These are phyloP conservation scores for Falco concolor DNA, from an alignment of 2,797 vertebrate species.

Conservation along the genomic window DNA sequence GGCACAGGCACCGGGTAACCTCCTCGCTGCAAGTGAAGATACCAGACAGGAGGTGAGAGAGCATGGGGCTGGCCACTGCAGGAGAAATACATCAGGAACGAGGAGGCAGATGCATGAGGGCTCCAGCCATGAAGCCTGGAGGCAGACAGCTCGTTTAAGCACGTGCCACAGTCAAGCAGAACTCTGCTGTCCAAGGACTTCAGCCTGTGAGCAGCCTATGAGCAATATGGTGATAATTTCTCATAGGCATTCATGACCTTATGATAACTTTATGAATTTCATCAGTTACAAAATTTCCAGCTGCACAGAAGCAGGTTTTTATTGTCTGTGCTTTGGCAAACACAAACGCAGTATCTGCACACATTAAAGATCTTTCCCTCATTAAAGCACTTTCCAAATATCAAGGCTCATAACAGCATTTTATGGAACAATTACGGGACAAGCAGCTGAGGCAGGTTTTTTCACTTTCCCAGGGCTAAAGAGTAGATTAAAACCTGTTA, in stretches of 20 bases:
- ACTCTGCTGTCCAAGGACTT: neutral
- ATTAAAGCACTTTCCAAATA: neutral
- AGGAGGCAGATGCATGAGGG: neutral
- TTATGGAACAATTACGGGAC: neutral
- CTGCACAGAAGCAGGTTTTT: neutral
- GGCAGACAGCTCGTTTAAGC: neutral
- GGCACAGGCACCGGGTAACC: conserved; percentile 82
- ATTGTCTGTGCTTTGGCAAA: neutral
- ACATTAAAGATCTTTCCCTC: neutral
- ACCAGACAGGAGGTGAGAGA: neutral
- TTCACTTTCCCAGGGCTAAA: neutral
- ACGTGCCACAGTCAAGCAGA: neutral
- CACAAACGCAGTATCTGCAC: neutral
- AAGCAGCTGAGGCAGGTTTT: neutral
- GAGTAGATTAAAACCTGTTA: neutral
- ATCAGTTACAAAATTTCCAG: neutral
- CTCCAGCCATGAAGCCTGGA: neutral
- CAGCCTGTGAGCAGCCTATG: neutral
- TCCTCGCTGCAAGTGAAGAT: conserved; percentile 75
- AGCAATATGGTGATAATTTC: neutral
- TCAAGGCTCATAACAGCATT: neutral
- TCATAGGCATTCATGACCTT: neutral
- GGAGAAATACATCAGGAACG: neutral
- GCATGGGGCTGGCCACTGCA: accelerated
- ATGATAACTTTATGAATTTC: neutral